phyloP scores from a whole-genome alignment of 2,888 invertebrate genomes.

The Lepetodrilus schrolli region DNA sequence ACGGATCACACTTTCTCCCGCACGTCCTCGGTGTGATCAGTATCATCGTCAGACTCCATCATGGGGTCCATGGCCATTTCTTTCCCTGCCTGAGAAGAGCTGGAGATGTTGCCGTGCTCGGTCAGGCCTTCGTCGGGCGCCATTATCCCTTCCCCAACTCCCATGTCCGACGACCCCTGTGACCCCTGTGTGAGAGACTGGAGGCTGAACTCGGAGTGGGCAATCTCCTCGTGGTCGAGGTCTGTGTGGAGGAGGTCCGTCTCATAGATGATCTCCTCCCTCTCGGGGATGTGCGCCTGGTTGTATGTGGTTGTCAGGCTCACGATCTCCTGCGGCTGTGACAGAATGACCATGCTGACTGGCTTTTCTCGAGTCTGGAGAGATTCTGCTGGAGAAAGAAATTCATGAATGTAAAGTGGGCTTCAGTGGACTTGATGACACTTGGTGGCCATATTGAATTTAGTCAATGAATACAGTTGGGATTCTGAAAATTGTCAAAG shows the following conservation, averaged over 20 bases:
- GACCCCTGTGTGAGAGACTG: conserved; percentile 19
- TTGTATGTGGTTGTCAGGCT: conserved; percentile 40
- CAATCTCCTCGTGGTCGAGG: conserved; percentile 46
- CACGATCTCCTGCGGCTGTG: conserved; percentile 52
- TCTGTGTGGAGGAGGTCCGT: conserved; percentile 41
- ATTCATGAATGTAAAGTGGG: no score
- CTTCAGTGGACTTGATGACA: no score
- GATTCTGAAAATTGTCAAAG: no score
- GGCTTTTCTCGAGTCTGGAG: conserved; percentile 1
- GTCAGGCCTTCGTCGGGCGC: conserved; percentile 5
- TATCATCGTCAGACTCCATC: conserved; percentile 55
- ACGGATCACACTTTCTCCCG: background rate
- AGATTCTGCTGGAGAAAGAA: no score
- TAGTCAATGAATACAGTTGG: background rate
- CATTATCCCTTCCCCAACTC: background rate
- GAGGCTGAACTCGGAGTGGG: conserved; percentile 30
- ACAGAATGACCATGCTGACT: conserved; percentile 53
- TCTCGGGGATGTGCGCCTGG: conserved; percentile 36
- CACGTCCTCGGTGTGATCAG: conserved; percentile 27
- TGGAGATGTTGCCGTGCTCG: conserved; percentile 7
- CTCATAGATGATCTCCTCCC: conserved; percentile 38
- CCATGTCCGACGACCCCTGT: background rate
- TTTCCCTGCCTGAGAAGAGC: conserved; percentile 20
- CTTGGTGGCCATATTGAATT: no score
- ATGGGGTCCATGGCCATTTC: conserved; percentile 50